Conservation (phyloP, 2,113 vertebrate genomes). For the Ancistrus triradiatus region DNA sequence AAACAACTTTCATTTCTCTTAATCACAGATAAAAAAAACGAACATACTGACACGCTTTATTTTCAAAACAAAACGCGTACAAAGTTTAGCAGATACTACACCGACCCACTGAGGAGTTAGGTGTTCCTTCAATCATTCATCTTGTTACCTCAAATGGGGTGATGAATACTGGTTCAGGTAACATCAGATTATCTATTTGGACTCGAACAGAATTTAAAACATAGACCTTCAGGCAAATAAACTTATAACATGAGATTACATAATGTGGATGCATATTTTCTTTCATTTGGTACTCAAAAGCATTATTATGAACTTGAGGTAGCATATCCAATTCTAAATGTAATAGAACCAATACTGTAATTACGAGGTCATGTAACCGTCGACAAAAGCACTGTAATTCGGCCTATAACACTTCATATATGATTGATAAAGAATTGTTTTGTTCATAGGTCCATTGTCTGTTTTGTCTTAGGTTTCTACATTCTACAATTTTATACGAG, state of each 20-base stretch:
- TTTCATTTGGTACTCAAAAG: background rate
- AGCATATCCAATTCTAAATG: background rate
- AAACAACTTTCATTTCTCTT: slow-evolving; percentile 8
- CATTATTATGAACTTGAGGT: background rate
- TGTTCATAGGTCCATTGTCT: background rate
- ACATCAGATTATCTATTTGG: too few species aligned
- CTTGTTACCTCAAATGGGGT: background rate
- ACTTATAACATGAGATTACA: background rate
- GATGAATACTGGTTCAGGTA: slow-evolving; percentile 2
- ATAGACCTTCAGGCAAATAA: background rate
- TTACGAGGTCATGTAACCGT: background rate
- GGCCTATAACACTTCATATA: background rate
- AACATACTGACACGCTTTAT: too few species aligned
- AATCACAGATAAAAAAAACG: too few species aligned
- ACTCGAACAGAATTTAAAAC: too few species aligned
- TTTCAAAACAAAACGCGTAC: too few species aligned
- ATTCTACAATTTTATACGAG: slow-evolving; percentile 7
- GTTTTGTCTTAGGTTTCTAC: background rate
- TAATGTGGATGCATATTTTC: background rate
- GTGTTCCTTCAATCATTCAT: slow-evolving; percentile 12
- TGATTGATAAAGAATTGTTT: background rate
- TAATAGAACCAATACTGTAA: background rate
- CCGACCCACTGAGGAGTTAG: background rate
- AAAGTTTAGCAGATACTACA: too few species aligned
- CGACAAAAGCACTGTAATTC: background rate